phyloP scores from a whole-genome alignment of 2,888 invertebrate genomes.

The Cosmopolites sordidus region DNA sequence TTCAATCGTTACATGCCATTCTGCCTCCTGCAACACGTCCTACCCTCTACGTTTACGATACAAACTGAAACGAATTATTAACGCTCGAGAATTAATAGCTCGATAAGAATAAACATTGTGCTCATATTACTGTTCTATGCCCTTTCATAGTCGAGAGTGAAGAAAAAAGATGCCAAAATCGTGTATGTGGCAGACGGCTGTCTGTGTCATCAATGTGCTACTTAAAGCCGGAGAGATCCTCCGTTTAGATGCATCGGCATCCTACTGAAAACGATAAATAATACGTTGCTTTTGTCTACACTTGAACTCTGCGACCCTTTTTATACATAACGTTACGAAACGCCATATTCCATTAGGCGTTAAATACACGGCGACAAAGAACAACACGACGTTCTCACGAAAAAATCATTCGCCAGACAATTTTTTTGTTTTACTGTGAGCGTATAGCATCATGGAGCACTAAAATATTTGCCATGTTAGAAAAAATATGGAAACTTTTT shows the following conservation, averaged over 20 bases:
- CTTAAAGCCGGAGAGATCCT: conserved; percentile 39
- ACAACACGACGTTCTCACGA: too few species aligned
- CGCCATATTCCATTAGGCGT: conserved; percentile 10
- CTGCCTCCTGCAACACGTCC: too few species aligned
- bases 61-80: too few species aligned
- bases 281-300: conserved; percentile 8
- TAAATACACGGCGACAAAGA: neutral
- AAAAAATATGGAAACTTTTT: too few species aligned
- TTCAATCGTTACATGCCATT: too few species aligned
- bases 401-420: too few species aligned
- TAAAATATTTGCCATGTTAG: too few species aligned
- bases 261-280: conserved; percentile 32
- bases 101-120: too few species aligned
- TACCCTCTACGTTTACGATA: too few species aligned
- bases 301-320: conserved; percentile 24
- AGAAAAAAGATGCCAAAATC: conserved; percentile 3
- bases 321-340: conserved; percentile 1
- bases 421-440: too few species aligned
- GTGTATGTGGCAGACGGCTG: neutral
- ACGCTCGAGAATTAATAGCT: too few species aligned
- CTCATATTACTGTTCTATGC: neutral
- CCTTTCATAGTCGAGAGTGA: conserved; percentile 6
- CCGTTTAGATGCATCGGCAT: conserved; percentile 25
- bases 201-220: conserved; percentile 34
- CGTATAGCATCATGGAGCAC: too few species aligned